Evolutionary conservation across 2,113 vertebrate genomes (phyloP).

Genomic region (Sigmodon hispidus): DNA sequence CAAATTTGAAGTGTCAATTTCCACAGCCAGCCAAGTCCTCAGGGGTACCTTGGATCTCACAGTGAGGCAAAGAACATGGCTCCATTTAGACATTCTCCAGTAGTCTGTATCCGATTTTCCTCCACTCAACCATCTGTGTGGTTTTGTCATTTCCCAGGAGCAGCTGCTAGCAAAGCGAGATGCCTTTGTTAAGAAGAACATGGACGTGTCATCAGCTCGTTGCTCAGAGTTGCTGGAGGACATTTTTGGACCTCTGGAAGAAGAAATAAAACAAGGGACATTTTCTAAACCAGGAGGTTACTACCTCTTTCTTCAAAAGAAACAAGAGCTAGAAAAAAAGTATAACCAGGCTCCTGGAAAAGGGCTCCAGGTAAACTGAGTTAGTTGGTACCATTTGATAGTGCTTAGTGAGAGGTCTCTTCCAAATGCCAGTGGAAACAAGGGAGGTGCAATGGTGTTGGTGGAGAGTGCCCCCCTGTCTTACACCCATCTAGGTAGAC

Average conservation of each 20-base stretch:
- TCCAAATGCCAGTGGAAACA: background rate
- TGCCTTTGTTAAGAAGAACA: slow-evolving; percentile 58
- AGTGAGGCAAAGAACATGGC: background rate
- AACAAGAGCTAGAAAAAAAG: slow-evolving; percentile 25
- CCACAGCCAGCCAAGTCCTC: background rate
- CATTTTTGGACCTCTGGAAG: slow-evolving; percentile 69
- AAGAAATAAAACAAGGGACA: slow-evolving; percentile 27
- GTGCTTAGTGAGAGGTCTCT: background rate
- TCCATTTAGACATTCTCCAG: background rate
- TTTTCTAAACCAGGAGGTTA: slow-evolving; percentile 69
- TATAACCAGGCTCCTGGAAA: slow-evolving; percentile 67
- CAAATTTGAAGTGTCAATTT: background rate
- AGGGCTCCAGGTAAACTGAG: slow-evolving; percentile 67
- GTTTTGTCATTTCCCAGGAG: background rate
- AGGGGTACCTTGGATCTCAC: background rate
- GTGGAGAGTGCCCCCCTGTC: background rate
- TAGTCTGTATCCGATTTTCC: too few species aligned
- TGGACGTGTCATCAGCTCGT: background rate
- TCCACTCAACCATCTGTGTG: background rate
- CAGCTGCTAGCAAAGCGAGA: slow-evolving; percentile 48
- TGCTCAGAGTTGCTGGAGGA: slow-evolving; percentile 63
- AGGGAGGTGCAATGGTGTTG: background rate
- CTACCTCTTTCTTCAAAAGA: slow-evolving; percentile 19
- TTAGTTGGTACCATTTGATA: background rate
- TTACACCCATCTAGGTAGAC: background rate